phyloP scores from a whole-genome alignment of 2,888 invertebrate species.

The Apodemia hepburni region DNA sequence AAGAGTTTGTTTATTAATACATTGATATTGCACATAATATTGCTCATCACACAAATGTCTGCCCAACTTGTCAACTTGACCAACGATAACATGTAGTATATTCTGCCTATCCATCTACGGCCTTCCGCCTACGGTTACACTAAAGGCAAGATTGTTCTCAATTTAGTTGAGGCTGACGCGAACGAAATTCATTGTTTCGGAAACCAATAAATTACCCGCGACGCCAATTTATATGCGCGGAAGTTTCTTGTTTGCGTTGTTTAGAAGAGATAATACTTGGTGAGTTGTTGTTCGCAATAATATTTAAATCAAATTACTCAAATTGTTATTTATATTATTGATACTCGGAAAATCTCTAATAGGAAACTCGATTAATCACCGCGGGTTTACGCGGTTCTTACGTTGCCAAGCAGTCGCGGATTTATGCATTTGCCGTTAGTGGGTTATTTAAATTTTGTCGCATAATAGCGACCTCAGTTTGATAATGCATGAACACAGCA shows the following conservation, averaged over 20 bases:
- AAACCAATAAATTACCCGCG: conserved; percentile 20
- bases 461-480: too few relatives aligned
- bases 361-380: background rate
- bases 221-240: conserved; percentile 12
- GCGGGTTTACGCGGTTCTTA: background rate
- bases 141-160: conserved; percentile 19
- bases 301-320: conserved; percentile 12
- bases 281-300: conserved; percentile 6
- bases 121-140: conserved; percentile 19
- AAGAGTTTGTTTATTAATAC: too few relatives aligned
- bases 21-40: too few relatives aligned
- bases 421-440: too few relatives aligned
- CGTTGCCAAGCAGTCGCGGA: background rate
- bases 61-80: too few relatives aligned
- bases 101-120: conserved; percentile 6
- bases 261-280: conserved; percentile 16
- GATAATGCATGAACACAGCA: too few relatives aligned
- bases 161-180: conserved; percentile 19
- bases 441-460: too few relatives aligned
- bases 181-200: conserved; percentile 19
- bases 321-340: conserved; percentile 1
- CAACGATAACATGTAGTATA: too few relatives aligned
- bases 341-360: background rate
- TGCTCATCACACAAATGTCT: too few relatives aligned
- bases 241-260: conserved; percentile 18